Base-by-base conservation (phyloP, 2,888 invertebrate genomes). In the Cheilosia grossa region DNA sequence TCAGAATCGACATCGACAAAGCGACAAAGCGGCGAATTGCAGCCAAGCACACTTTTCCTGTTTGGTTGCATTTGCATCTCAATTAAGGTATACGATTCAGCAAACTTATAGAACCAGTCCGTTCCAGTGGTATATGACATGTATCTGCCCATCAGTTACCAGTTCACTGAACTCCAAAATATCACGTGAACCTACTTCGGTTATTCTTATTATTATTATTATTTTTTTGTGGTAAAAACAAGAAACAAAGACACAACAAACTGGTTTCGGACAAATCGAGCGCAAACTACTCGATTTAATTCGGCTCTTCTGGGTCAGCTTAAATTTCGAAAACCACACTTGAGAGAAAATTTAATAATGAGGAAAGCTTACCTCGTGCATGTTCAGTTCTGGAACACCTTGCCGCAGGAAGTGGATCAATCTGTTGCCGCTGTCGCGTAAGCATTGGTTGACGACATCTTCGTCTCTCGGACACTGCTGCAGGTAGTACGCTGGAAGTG, bases 391-490 rank as follows among this genome's bases (percentile, higher is more conserved):
- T 0, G 96, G 96, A 87, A 96, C 94, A 87, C 97, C 97, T 82
- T 94, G 92, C 80, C 95, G 94, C 89, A 97, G 94, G 88, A 95
- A 94, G 72, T 95, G 94, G 7, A 96, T 93, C 73, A 97, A 93
- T 69, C 94, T 93, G 91, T 97, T 97, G 87, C 96, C 96, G 79
- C 96, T 95, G 87, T 94, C 94, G 66, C 94, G 93, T 49, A 97
- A 92, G 88, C 97, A 97, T 17, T 93, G 93, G 89, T 97, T 96
- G 10, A 97, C 93, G 67, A 94, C 93, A 2, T 95, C 94, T 89
- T 96, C 96, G 81, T 92, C 92, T 87, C 93, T 93, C n/a, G 94
- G 94, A 89, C 97, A 97, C 87, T 95, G 94, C 40, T 96, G 95
- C 49, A 97, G 93, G 90, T 95, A 97, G 90, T 96, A 94, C 58